Conservation (phyloP, 2,797 vertebrate genomes). For the Malacoctenus gilli region DNA sequence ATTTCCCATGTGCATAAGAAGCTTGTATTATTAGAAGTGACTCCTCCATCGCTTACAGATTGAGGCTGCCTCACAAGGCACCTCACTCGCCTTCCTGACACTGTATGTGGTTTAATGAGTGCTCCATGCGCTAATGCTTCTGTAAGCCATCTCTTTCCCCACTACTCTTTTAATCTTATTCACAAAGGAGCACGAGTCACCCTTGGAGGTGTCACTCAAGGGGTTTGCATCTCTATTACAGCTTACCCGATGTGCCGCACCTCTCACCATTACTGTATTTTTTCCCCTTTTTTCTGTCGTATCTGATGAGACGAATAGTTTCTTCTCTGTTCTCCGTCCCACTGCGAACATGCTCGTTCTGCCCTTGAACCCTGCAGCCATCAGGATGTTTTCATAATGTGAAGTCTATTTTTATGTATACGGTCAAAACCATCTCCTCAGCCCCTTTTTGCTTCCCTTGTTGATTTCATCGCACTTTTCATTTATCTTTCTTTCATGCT, state of each 20-base stretch:
- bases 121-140: constrained; percentile 64
- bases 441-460: background rate
- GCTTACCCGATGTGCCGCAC: constrained; percentile 51
- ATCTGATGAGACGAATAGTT: constrained; percentile 34
- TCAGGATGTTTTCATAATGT: constrained; percentile 33
- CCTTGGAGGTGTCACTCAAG: constrained; percentile 65
- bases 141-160: constrained; percentile 61
- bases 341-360: constrained; percentile 17
- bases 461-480: constrained; percentile 1
- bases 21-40: constrained; percentile 59
- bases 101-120: constrained; percentile 71
- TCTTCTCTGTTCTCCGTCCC: constrained; percentile 13
- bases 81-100: constrained; percentile 61
- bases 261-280: constrained; percentile 48
- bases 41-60: constrained; percentile 56
- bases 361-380: constrained; percentile 54
- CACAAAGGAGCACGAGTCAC: constrained; percentile 69
- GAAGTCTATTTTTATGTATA: constrained; percentile 34
- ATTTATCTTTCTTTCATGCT: constrained; percentile 9
- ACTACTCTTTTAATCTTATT: constrained; percentile 72
- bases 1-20: constrained; percentile 55
- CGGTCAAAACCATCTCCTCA: constrained; percentile 21
- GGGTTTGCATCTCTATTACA: constrained; percentile 54
- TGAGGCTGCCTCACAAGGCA: constrained; percentile 51
- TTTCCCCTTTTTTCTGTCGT: constrained; percentile 29